A percentile compares a stretch with the other conserved stretches of the same genome.
Evolutionary conservation across 2,113 vertebrate genomes (phyloP).

Genomic region (Ailurus styani): DNA sequence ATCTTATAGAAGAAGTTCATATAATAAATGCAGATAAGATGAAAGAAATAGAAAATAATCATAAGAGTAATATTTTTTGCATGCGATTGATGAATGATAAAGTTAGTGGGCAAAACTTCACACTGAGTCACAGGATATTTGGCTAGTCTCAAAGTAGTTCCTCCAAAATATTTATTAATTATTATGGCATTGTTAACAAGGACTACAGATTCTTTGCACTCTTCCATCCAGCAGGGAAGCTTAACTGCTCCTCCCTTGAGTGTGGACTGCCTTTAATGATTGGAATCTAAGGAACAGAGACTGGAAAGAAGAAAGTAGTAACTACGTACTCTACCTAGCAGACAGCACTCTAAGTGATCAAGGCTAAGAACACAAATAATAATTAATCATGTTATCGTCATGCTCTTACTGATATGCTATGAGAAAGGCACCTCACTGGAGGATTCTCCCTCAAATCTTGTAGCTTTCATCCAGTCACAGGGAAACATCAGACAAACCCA

Average conservation of each 20-base stretch:
- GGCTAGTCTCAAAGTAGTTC: background rate
- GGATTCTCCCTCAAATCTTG: background rate
- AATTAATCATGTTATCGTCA: background rate
- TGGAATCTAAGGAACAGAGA: background rate
- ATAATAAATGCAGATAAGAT: background rate
- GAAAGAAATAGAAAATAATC: background rate
- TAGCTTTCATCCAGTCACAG: background rate
- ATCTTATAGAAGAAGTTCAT: background rate
- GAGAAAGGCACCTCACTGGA: background rate
- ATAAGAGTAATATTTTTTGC: background rate
- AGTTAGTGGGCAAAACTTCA: background rate
- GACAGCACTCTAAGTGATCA: background rate
- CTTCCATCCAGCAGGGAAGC: background rate
- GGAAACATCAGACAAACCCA: background rate
- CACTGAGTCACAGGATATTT: background rate
- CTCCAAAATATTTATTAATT: background rate
- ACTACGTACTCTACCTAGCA: background rate
- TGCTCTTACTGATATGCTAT: fast-evolving
- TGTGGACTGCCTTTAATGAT: background rate
- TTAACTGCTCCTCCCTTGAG: background rate
- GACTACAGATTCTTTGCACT: background rate
- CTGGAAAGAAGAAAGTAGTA: background rate
- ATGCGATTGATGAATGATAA: background rate
- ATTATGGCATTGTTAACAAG: background rate
- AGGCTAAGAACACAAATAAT: background rate